Conservation (phyloP, 2,888 invertebrate genomes). For the Schizaphis graminum region DNA sequence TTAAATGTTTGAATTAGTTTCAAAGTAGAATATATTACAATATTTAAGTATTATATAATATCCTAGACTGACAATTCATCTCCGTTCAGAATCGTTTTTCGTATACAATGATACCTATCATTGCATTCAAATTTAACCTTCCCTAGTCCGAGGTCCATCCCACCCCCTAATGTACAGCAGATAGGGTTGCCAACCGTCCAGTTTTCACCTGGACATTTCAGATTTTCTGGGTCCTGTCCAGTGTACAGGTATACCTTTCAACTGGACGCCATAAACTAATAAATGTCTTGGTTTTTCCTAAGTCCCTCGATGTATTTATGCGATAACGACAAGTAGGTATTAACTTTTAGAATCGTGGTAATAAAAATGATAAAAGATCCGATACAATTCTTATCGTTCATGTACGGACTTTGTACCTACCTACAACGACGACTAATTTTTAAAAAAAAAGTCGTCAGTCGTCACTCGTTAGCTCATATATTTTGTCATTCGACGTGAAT, state of each 20-base stretch:
- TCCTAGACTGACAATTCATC: no score
- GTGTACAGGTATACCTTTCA: conserved; percentile 13
- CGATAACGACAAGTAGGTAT: neutral
- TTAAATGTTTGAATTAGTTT: no score
- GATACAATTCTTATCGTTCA: neutral
- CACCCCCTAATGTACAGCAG: no score
- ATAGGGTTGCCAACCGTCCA: no score
- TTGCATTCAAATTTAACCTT: no score
- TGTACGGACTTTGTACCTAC: neutral
- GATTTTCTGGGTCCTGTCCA: neutral
- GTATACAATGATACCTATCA: no score
- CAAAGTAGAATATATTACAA: no score
- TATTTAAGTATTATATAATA: no score
- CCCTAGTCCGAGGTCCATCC: no score
- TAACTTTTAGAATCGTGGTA: neutral
- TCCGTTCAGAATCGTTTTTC: no score
- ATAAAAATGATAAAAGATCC: neutral
- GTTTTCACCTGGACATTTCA: neutral
- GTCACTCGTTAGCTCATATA: conserved; percentile 10
- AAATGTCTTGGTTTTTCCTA: neutral
- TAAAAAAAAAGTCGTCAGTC: neutral
- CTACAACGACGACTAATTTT: neutral
- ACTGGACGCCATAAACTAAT: neutral
- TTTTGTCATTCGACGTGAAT: conserved; percentile 4
- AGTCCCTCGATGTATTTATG: conserved; percentile 22